Evolutionary conservation across 2,113 vertebrate species (phyloP).

Genomic region (Mandrillus leucophaeus): DNA sequence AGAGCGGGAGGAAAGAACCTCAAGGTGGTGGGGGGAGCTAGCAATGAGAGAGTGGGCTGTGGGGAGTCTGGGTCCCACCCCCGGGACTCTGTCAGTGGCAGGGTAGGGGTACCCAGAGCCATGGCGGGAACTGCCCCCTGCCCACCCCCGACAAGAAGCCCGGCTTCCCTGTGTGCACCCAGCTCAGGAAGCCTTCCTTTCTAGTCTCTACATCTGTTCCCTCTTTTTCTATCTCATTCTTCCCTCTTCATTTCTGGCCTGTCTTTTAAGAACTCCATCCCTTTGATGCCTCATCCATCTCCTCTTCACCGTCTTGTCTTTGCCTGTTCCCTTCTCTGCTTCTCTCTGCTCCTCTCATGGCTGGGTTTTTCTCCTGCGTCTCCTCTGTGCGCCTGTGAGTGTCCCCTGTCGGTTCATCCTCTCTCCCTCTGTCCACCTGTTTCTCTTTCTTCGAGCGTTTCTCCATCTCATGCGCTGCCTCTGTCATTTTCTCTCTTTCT

Average conservation of each 20-base stretch:
- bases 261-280: not conserved
- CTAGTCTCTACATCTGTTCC: not conserved
- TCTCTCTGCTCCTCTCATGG: not conserved
- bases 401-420: not conserved
- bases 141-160: not conserved
- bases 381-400: not conserved
- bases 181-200: not conserved
- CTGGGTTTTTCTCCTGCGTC: accelerated
- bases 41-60: not conserved
- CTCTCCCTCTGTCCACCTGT: not conserved
- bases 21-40: not conserved
- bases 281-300: not conserved
- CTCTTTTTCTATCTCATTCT: not conserved
- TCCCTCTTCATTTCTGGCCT: not conserved
- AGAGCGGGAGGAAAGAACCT: not conserved
- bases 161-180: accelerated
- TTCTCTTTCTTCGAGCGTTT: not conserved
- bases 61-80: not conserved
- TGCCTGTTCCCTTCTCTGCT: not conserved
- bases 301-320: not conserved
- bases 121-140: not conserved
- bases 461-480: not conserved
- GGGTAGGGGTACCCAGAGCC: not conserved
- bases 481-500: not conserved
- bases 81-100: not conserved